phyloP scores from a whole-genome alignment of 1,140 invertebrate genomes.

The Zaprionus africanus region DNA sequence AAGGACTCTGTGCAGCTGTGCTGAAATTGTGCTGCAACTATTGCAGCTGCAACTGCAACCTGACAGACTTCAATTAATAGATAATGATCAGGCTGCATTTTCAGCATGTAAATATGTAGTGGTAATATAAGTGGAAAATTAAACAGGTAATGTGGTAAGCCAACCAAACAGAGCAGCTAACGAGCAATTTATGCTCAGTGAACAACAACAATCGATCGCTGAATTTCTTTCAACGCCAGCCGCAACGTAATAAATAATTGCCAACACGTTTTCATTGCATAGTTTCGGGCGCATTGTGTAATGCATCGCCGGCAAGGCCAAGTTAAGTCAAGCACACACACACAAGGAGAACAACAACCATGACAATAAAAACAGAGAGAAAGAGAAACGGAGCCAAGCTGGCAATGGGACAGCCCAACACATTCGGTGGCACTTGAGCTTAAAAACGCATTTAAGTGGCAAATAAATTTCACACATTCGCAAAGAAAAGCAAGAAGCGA shows the following conservation, averaged over 20 bases:
- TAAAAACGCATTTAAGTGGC: constrained; percentile 68
- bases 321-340: constrained; percentile 34
- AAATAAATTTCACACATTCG: constrained; percentile 61
- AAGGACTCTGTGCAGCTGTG: not conserved
- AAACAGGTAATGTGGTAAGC: not conserved
- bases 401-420: constrained; percentile 21
- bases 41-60: constrained; percentile 6
- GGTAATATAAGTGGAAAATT: not conserved
- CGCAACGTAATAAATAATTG: constrained; percentile 54
- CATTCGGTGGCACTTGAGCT: constrained; percentile 55
- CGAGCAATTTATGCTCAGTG: constrained; percentile 10
- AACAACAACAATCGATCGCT: constrained; percentile 16
- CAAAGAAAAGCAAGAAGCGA: constrained; percentile 22
- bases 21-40: not conserved
- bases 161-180: not conserved
- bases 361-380: constrained; percentile 19
- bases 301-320: constrained; percentile 28
- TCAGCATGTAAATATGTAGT: not conserved
- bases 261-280: constrained; percentile 54
- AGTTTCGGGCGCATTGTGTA: constrained; percentile 26
- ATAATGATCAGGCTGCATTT: not conserved
- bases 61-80: constrained; percentile 22
- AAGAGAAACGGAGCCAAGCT: constrained; percentile 23
- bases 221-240: constrained; percentile 6
- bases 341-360: constrained; percentile 12